phyloP scores from a whole-genome alignment of 1,140 invertebrate species.

The Phymastichus coffea region DNA sequence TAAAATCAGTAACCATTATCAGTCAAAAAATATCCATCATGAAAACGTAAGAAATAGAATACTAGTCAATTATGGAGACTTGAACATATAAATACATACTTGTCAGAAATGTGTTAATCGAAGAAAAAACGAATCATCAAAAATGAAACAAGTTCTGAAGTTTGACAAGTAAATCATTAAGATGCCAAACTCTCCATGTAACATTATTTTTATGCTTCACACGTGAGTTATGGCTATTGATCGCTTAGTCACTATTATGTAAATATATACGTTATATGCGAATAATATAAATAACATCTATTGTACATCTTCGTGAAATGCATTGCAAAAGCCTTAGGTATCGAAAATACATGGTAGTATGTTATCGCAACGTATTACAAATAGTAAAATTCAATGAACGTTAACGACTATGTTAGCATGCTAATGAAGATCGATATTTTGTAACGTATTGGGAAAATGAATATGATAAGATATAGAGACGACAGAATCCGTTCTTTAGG shows the following conservation, averaged over 20 bases:
- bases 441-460: slow-evolving; percentile 19
- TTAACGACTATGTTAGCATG: too few species aligned
- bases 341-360: slow-evolving; percentile 2
- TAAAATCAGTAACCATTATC: too few species aligned
- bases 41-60: slow-evolving; percentile 40
- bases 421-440: slow-evolving; percentile 26
- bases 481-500: neutral
- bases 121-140: too few species aligned
- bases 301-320: slow-evolving; percentile 20
- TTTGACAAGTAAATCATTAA: slow-evolving; percentile 5
- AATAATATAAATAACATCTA: slow-evolving; percentile 26
- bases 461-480: neutral
- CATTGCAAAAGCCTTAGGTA: slow-evolving; percentile 13
- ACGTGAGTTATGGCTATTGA: slow-evolving; percentile 31
- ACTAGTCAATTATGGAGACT: slow-evolving; percentile 53
- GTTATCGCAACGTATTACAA: too few species aligned
- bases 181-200: slow-evolving; percentile 38
- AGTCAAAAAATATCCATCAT: too few species aligned
- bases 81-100: slow-evolving; percentile 31
- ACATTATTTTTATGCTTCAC: slow-evolving; percentile 39
- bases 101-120: too few species aligned
- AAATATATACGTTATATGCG: slow-evolving; percentile 35
- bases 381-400: too few species aligned
- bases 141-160: too few species aligned
- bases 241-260: slow-evolving; percentile 31